These are phyloP conservation scores for Tenebrio molitor DNA, from an alignment of 1,140 invertebrate genomes.

Conservation along the genomic window DNA sequence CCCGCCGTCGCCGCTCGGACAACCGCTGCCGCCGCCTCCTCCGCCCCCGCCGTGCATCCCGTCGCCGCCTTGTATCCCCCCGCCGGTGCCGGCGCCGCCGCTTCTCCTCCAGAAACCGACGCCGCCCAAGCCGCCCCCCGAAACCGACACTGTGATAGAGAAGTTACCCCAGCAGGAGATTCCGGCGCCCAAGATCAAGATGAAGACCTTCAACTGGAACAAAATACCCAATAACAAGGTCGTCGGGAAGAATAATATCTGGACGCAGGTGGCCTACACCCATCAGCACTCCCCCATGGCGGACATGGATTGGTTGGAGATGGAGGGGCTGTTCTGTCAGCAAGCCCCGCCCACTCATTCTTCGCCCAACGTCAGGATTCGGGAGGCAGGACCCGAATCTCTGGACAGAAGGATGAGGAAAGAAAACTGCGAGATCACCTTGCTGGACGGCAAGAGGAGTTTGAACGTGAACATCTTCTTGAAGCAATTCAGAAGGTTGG, in stretches of 20 bases:
- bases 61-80: constrained; percentile 62
- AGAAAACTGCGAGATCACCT: constrained; percentile 83
- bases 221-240: constrained; percentile 92
- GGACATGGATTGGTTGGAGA: constrained; percentile 90
- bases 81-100: constrained; percentile 60
- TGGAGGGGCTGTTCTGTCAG: constrained; percentile 93
- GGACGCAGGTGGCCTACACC: constrained; percentile 89
- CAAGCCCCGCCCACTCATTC: constrained; percentile 76
- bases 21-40: constrained; percentile 62
- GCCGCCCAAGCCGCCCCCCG: constrained; percentile 65
- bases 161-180: constrained; percentile 87
- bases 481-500: constrained; percentile 95
- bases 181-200: constrained; percentile 90
- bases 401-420: constrained; percentile 74
- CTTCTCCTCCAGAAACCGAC: constrained; percentile 64
- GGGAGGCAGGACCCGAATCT: constrained; percentile 66
- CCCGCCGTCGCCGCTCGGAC: constrained; percentile 62
- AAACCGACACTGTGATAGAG: constrained; percentile 56
- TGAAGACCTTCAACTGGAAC: constrained; percentile 96
- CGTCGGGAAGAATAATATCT: constrained; percentile 90
- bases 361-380: constrained; percentile 70
- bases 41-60: constrained; percentile 69
- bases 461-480: constrained; percentile 98
- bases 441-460: constrained; percentile 95
- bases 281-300: constrained; percentile 85